Conservation (phyloP, 1,140 invertebrate genomes). For the Atta texana region DNA sequence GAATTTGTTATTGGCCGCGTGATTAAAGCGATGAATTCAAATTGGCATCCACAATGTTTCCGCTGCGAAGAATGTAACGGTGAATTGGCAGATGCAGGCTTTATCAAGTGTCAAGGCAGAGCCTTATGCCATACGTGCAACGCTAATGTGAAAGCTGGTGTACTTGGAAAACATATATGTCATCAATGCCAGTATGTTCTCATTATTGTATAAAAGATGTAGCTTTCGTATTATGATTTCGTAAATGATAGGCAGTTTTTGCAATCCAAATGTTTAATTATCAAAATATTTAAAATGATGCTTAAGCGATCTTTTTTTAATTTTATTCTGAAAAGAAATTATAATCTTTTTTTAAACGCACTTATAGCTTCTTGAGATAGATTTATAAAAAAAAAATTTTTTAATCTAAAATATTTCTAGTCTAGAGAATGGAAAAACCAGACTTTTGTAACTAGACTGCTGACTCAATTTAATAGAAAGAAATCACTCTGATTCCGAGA, state of each 20-base stretch:
- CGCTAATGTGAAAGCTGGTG: conserved; percentile 97
- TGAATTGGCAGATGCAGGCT: conserved; percentile 98
- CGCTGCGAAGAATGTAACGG: conserved; percentile 96
- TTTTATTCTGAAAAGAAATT: background rate
- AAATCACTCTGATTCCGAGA: too few relatives aligned
- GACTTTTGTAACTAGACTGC: too few relatives aligned
- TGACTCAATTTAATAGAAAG: too few relatives aligned
- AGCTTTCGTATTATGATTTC: background rate
- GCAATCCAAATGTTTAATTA: background rate
- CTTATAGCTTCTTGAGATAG: background rate
- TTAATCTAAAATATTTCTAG: background rate
- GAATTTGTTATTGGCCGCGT: conserved; percentile 99
- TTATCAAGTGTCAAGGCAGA: conserved; percentile 97
- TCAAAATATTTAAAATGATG: background rate
- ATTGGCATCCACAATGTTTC: conserved; percentile 99
- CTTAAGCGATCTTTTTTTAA: background rate
- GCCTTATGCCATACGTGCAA: conserved; percentile 99
- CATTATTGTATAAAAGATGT: conserved; percentile 24
- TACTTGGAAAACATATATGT: conserved; percentile 98
- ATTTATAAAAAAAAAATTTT: background rate
- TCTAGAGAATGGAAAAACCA: background rate
- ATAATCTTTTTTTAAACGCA: background rate
- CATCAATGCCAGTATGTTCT: conserved; percentile 98
- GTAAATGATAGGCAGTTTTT: background rate
- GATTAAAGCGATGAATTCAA: conserved; percentile 99